Conservation (phyloP, 2,888 invertebrate species). For the Thysanoteuthis rhombus region DNA sequence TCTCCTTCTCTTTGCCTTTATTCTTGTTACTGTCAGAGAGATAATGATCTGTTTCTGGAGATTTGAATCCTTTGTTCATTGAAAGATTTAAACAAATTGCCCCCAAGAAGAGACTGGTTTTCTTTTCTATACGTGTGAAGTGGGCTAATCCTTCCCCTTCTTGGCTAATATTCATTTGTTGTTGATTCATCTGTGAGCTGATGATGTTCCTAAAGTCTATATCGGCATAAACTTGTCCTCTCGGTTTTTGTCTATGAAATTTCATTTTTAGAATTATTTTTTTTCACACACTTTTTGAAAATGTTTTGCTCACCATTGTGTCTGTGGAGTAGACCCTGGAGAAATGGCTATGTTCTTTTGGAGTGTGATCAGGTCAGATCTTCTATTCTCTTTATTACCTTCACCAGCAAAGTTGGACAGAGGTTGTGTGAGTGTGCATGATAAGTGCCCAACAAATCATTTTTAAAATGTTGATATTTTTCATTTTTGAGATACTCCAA, state of each 20-base stretch:
- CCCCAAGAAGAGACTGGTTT: background rate
- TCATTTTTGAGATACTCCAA: too few relatives aligned
- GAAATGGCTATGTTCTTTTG: background rate
- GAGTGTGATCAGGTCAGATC: background rate
- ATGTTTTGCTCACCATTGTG: background rate
- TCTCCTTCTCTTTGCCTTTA: too few relatives aligned
- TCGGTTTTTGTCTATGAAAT: background rate
- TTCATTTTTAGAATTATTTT: background rate
- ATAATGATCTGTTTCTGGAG: background rate
- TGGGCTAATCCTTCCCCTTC: background rate
- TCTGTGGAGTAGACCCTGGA: background rate
- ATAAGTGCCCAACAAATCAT: too few relatives aligned
- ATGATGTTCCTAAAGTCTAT: background rate
- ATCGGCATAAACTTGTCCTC: background rate
- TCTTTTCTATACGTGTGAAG: background rate
- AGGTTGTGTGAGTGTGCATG: too few relatives aligned
- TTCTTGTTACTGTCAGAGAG: too few relatives aligned
- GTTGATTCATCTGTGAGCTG: background rate
- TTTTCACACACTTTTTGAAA: background rate
- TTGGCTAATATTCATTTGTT: background rate
- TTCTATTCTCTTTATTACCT: background rate
- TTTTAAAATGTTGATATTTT: too few relatives aligned
- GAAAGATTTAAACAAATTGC: background rate
- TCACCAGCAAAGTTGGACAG: too few relatives aligned
- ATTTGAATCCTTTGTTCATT: background rate